A percentile compares a stretch with the other conserved stretches of the same genome.
Conservation (phyloP, 2,113 vertebrate species). For the Centropristis striata region DNA sequence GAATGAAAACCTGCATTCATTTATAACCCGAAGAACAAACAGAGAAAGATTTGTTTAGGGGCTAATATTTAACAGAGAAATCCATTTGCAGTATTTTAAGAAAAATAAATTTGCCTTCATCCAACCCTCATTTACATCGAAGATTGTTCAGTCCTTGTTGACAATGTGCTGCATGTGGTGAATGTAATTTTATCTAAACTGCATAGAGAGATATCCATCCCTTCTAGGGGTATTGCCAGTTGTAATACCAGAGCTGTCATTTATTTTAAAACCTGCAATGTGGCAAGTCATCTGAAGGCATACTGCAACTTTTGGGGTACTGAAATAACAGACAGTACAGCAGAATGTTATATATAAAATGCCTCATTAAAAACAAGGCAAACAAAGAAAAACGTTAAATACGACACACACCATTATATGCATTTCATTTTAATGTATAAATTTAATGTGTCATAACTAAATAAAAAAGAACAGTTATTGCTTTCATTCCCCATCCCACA, state of each 20-base stretch:
- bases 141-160: neutral
- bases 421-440: neutral
- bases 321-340: neutral
- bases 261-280: constrained; percentile 2
- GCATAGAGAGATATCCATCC: neutral
- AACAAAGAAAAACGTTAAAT: neutral
- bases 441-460: neutral
- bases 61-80: neutral
- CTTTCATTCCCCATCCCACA: neutral
- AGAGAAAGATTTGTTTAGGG: neutral
- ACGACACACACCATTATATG: neutral
- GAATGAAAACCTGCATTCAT: neutral
- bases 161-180: neutral
- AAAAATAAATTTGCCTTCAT: neutral
- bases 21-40: neutral
- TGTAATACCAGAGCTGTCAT: neutral
- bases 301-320: neutral
- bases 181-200: neutral
- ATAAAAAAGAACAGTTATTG: neutral
- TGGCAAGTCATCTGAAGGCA: neutral
- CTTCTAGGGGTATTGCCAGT: neutral
- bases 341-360: neutral
- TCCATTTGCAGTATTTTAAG: neutral
- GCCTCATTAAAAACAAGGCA: neutral
- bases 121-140: neutral